phyloP scores from a whole-genome alignment of 2,888 invertebrate genomes.

The Microdon myrmicae region DNA sequence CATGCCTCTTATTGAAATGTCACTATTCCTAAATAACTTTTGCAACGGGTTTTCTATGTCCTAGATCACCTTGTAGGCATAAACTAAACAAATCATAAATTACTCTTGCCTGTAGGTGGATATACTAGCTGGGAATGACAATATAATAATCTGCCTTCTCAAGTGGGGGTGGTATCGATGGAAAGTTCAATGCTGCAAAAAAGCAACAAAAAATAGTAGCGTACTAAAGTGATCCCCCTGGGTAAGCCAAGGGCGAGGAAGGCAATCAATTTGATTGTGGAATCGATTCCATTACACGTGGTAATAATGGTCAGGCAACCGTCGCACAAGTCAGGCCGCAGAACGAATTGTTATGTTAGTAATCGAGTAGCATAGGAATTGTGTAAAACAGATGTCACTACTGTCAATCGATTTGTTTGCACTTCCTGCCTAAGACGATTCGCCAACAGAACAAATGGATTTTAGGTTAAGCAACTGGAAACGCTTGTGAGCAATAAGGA shows the following conservation, averaged over 20 bases:
- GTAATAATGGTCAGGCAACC: slow-evolving; percentile 5
- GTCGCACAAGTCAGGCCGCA: not conserved
- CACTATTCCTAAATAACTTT: no score
- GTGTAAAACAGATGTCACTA: slow-evolving; percentile 47
- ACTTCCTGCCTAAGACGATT: slow-evolving; percentile 11
- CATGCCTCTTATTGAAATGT: no score
- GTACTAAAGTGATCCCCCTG: no score
- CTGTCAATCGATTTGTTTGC: slow-evolving; percentile 41
- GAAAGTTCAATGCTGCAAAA: no score
- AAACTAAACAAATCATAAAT: no score
- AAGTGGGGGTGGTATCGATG: no score
- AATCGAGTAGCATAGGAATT: slow-evolving; percentile 44
- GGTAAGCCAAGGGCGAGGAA: slow-evolving; percentile 29
- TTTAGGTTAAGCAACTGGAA: not conserved
- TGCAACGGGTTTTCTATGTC: no score
- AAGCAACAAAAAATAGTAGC: no score
- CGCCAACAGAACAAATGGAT: not conserved
- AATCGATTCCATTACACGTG: slow-evolving; percentile 25
- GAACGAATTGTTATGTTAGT: slow-evolving; percentile 39
- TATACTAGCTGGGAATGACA: no score
- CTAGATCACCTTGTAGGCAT: no score
- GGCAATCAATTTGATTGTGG: slow-evolving; percentile 43
- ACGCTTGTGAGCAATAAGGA: slow-evolving; percentile 6
- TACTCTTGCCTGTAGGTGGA: no score
- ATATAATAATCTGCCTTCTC: no score